Evolutionary conservation across 2,888 invertebrate genomes (phyloP).

Genomic region (Volucella zonaria): DNA sequence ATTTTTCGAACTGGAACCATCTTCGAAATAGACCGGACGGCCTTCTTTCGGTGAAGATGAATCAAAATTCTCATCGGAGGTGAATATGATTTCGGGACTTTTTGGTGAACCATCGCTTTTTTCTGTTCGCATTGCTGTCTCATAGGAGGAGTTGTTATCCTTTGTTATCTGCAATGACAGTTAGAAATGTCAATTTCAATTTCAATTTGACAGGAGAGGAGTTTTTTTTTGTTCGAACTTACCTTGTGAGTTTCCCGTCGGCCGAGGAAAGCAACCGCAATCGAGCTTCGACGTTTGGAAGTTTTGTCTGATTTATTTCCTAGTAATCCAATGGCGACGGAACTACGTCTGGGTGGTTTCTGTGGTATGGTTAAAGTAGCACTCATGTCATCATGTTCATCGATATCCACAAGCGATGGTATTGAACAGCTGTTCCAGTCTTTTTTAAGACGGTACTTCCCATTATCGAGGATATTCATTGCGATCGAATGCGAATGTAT

Average conservation of each 20-base stretch:
- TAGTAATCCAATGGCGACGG: constrained; percentile 80
- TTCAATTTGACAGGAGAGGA: background rate
- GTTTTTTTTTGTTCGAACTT: constrained; percentile 54
- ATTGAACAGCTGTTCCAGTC: constrained; percentile 82
- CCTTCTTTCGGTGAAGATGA: constrained; percentile 80
- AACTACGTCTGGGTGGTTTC: constrained; percentile 81
- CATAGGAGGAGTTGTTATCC: constrained; percentile 77
- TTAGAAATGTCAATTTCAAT: constrained; percentile 16
- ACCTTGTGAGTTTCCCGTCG: constrained; percentile 81
- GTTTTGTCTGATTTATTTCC: constrained; percentile 79
- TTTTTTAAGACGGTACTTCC: constrained; percentile 82
- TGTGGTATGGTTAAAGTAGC: constrained; percentile 77
- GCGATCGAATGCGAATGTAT: constrained; percentile 56
- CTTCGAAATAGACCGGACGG: constrained; percentile 79
- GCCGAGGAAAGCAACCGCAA: constrained; percentile 81
- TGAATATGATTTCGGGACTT: constrained; percentile 79
- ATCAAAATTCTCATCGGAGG: constrained; percentile 79
- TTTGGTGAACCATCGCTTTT: constrained; percentile 81
- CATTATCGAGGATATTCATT: constrained; percentile 81
- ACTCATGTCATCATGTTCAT: constrained; percentile 78
- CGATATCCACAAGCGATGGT: constrained; percentile 82
- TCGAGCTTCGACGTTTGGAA: constrained; percentile 82
- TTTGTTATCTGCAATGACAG: constrained; percentile 70
- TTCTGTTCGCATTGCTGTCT: constrained; percentile 81
- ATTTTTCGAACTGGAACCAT: constrained; percentile 76